Percentiles rank a stretch among this genome's conserved stretches.
Conservation (phyloP, 2,888 invertebrate species). For the Harpagoxenus sublaevis region DNA sequence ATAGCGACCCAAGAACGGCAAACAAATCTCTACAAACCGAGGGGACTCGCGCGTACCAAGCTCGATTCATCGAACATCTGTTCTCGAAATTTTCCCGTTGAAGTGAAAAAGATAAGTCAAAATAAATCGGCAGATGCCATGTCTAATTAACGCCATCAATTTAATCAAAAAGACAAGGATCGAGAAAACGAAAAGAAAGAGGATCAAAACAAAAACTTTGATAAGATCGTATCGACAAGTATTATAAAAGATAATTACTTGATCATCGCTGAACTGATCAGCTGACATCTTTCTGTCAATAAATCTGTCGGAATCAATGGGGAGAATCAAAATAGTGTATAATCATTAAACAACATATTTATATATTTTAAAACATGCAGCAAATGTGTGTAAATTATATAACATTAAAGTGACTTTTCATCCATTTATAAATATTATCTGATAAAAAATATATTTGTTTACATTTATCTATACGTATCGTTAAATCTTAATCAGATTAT, state of each 20-base stretch:
- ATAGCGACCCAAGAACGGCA: conserved; percentile 77
- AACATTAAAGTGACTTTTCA: not conserved
- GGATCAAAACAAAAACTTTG: not conserved
- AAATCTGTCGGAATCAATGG: not conserved
- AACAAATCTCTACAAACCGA: conserved; percentile 81
- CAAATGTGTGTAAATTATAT: not conserved
- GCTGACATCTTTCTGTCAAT: not conserved
- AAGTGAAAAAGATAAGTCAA: conserved; percentile 62
- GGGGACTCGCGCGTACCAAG: conserved; percentile 58
- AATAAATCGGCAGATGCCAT: conserved; percentile 62
- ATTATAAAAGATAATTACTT: not conserved
- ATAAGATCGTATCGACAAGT: not conserved
- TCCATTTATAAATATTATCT: not conserved
- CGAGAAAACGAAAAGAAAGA: not conserved
- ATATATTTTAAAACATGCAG: not conserved
- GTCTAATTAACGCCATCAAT: not conserved
- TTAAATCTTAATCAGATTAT: not conserved
- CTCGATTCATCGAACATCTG: conserved; percentile 80
- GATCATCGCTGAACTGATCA: not conserved
- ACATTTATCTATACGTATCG: not conserved
- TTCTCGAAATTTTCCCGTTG: conserved; percentile 70
- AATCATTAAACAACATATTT: not conserved
- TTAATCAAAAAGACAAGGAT: not conserved
- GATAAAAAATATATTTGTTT: not conserved
- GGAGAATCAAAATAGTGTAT: not conserved